Evolutionary conservation across 2,888 invertebrate genomes (phyloP).

Genomic region (Agrilus biguttatus): DNA sequence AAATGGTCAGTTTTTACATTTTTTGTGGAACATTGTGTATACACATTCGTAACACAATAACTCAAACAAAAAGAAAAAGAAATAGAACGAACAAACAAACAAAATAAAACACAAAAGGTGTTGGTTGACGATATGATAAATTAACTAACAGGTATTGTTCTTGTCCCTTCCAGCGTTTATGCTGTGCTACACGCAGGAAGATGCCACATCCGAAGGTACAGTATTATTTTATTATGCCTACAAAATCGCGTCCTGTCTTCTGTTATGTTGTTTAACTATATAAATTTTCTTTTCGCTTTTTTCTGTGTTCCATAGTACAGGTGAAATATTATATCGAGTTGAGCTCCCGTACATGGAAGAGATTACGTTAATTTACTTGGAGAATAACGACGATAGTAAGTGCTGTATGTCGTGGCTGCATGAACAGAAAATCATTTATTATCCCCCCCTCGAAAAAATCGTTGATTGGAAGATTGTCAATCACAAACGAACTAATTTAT

Average conservation of each 20-base stretch:
- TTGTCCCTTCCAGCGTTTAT: conserved; percentile 76
- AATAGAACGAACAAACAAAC: no score
- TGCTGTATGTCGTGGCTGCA: conserved; percentile 52
- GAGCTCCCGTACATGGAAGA: conserved; percentile 88
- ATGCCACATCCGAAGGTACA: conserved; percentile 78
- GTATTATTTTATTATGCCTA: conserved; percentile 20
- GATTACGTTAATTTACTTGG: conserved; percentile 87
- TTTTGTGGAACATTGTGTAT: no score
- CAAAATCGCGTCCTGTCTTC: conserved; percentile 14
- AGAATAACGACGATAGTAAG: conserved; percentile 62
- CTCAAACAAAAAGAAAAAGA: no score
- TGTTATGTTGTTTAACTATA: conserved; percentile 28
- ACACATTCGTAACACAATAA: no score
- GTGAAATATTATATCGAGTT: conserved; percentile 87
- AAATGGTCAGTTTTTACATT: no score
- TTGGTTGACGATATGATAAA: no score
- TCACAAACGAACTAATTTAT: no score
- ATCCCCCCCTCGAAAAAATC: no score
- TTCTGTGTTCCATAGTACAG: conserved; percentile 43
- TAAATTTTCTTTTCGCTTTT: conserved; percentile 33
- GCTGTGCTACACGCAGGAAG: conserved; percentile 89
- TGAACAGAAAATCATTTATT: conserved; percentile 12
- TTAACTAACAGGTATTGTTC: conserved; percentile 7
- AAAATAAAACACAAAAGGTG: no score
- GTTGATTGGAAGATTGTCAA: no score